Percentiles rank a stretch among this genome's conserved stretches.
These are phyloP conservation scores for Laupala kohalensis DNA, from an alignment of 1,140 invertebrate species.

Conservation along the genomic window DNA sequence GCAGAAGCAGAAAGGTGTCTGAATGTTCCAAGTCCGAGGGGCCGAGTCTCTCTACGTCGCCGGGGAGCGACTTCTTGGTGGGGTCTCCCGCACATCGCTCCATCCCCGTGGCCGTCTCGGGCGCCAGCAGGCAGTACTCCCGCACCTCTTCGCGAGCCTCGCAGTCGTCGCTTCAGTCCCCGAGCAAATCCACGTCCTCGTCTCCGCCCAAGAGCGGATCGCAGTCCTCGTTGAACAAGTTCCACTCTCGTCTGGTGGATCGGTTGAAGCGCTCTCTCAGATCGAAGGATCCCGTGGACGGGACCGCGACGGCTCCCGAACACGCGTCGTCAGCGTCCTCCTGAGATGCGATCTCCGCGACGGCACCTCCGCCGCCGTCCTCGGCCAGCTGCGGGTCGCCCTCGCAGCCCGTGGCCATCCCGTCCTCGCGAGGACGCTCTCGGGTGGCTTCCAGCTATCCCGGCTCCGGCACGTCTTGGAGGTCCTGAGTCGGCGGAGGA, in stretches of 20 bases:
- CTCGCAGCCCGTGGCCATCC: background rate
- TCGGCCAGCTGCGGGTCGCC: too few species aligned
- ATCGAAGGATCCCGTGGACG: constrained; percentile 42
- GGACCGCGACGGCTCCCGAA: constrained; percentile 17
- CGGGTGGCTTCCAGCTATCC: background rate
- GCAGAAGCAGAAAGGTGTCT: constrained; percentile 60
- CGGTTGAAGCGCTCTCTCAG: constrained; percentile 65
- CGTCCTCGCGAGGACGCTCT: background rate
- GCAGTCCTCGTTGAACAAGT: constrained; percentile 58
- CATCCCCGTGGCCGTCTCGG: constrained; percentile 36
- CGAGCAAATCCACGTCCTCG: constrained; percentile 38
- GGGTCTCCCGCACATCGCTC: constrained; percentile 47
- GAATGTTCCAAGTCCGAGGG: constrained; percentile 67
- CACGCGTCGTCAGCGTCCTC: constrained; percentile 1
- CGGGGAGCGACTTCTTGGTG: constrained; percentile 46
- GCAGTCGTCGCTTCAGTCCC: constrained; percentile 39
- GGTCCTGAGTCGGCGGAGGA: background rate
- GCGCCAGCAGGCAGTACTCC: constrained; percentile 38
- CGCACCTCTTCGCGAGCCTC: constrained; percentile 42
- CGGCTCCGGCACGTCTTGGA: background rate
- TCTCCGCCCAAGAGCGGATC: constrained; percentile 43
- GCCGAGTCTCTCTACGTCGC: constrained; percentile 53
- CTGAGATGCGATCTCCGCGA: constrained; percentile 3
- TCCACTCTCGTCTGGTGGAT: constrained; percentile 70
- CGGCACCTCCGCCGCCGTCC: background rate